phyloP scores from a whole-genome alignment of 2,113 vertebrate species.

The Conger conger region DNA sequence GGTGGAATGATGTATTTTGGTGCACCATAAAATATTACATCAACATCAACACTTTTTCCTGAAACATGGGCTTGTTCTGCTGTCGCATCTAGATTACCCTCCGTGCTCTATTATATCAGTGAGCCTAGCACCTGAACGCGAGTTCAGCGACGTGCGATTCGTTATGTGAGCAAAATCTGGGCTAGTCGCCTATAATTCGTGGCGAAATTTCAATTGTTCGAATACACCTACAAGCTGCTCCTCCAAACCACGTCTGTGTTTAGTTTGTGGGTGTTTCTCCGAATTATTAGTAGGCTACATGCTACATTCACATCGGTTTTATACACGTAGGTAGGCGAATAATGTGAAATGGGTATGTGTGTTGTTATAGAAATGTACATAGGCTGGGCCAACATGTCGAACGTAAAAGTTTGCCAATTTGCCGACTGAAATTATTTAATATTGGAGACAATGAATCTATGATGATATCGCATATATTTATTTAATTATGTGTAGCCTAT shows the following conservation, averaged over 20 bases:
- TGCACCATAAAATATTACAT: not conserved
- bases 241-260: not conserved
- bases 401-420: no score
- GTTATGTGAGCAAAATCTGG: not conserved
- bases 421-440: no score
- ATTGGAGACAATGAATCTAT: no score
- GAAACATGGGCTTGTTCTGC: not conserved
- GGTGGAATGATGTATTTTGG: not conserved
- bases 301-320: not conserved
- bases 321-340: no score
- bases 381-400: no score
- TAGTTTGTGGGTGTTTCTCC: not conserved
- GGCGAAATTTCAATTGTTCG: no score
- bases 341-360: no score
- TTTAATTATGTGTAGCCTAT: no score
- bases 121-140: not conserved
- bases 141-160: not conserved
- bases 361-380: no score
- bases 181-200: not conserved
- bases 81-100: no score
- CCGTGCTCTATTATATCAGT: not conserved
- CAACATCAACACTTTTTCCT: not conserved
- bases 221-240: no score
- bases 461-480: no score
- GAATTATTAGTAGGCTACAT: not conserved